phyloP scores from a whole-genome alignment of 2,113 vertebrate genomes.

The Phyllopteryx taeniolatus region DNA sequence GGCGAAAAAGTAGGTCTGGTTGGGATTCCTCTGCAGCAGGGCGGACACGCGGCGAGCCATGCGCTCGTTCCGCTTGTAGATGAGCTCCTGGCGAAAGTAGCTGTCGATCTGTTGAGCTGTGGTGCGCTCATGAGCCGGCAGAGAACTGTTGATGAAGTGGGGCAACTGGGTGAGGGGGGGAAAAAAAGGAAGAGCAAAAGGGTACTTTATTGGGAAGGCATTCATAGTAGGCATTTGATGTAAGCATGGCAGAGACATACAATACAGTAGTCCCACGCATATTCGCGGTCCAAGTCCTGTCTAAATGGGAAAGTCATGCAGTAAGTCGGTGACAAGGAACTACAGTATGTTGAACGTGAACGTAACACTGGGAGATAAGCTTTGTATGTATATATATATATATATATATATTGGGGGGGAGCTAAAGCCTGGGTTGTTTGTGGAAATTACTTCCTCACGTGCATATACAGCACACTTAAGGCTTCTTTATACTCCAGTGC shows the following conservation, averaged over 20 bases:
- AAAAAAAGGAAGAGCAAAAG: slow-evolving; percentile 7
- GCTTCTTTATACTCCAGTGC: no score
- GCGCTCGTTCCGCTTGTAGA: slow-evolving; percentile 96
- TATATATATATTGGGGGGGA: no score
- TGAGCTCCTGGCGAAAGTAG: slow-evolving; percentile 97
- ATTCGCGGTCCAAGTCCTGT: no score
- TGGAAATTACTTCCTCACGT: no score
- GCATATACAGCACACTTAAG: no score
- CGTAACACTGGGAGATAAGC: no score
- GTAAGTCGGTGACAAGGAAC: no score
- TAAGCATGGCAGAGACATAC: neutral
- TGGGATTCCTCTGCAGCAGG: slow-evolving; percentile 82
- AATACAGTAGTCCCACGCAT: neutral
- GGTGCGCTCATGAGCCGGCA: slow-evolving; percentile 86
- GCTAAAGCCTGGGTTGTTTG: no score
- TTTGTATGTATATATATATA: no score
- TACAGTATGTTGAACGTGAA: no score
- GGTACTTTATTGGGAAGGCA: neutral
- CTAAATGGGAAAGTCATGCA: no score
- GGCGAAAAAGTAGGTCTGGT: slow-evolving; percentile 95
- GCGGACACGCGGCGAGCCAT: slow-evolving; percentile 91
- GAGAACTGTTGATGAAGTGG: slow-evolving; percentile 94
- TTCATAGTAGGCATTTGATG: neutral
- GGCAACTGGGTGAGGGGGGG: slow-evolving; percentile 76
- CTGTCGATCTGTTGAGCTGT: slow-evolving; percentile 95